Evolutionary conservation across 1,140 invertebrate species (phyloP), one percentile per base, ranked within the genome.

Genomic region (Hyphantria cunea): DNA sequence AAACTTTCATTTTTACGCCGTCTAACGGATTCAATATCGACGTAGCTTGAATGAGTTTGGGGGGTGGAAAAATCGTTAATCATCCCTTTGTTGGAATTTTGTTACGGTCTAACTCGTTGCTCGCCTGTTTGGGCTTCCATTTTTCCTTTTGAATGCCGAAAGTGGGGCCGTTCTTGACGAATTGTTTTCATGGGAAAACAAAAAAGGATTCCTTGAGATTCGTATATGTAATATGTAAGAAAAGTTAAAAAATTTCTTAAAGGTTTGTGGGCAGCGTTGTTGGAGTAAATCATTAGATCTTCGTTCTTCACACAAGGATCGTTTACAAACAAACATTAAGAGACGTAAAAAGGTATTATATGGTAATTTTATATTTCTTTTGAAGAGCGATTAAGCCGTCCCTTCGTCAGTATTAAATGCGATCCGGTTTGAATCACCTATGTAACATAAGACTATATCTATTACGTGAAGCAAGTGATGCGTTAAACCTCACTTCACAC

Each of bases 71-170:
- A 89, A 88, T 82, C 86, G 87, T 90, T 90, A 90, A 90, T 90
- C 87, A 90, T 90, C 76, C 84, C 81, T 87, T 90, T 90, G 86
- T 89, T 90, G 84, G 82, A 89, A 86, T 90, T 90, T 88, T 89
- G 87, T 86, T 86, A 90, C 82, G 76, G 80, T 78, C 85, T 90
- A 89, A 90, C 86, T 90, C 84, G 84, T 90, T 90, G 82, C 82
- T 83, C 77, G 86, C 78, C 84, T 88, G 84, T 90, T 90, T 88
- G 84, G 82, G 65, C 79, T 72, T 71, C 79, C 78, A 84, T 89
- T 90, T 90, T 89, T 86, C 82, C 83, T 83, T 84, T 80, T 80
- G 73, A 77, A 73, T 62, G 62, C 65, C 63, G 72, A 78, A 86
- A 86, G 76, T 82, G 69, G 79, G 78, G 73, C 70, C 74, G 79